Conservation (phyloP, 2,888 invertebrate genomes). For the Odontocolon sp. region DNA sequence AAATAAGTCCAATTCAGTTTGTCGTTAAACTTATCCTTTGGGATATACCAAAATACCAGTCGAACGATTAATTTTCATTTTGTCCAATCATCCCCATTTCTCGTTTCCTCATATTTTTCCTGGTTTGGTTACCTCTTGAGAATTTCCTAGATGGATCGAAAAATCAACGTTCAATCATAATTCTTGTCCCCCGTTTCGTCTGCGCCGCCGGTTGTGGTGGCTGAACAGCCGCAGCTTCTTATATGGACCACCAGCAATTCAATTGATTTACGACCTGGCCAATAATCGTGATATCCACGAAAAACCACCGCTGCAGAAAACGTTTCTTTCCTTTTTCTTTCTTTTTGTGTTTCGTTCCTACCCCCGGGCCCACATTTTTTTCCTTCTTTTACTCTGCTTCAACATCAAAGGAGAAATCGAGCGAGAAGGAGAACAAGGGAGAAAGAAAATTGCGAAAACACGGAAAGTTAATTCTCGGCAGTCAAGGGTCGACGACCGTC, state of each 20-base stretch:
- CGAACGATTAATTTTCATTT: constrained; percentile 53
- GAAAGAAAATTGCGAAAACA: constrained; percentile 28
- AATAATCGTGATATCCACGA: constrained; percentile 52
- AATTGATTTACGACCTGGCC: constrained; percentile 56
- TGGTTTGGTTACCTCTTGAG: constrained; percentile 29
- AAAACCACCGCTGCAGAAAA: constrained; percentile 28
- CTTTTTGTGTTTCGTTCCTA: constrained; percentile 4
- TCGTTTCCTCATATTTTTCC: background rate
- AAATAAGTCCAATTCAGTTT: background rate
- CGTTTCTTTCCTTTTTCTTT: constrained; percentile 15
- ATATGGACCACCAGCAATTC: constrained; percentile 47
- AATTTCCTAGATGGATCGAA: constrained; percentile 44
- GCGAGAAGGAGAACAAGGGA: background rate
- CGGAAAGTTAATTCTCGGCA: constrained; percentile 22
- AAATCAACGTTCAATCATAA: constrained; percentile 53
- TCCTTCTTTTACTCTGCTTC: background rate
- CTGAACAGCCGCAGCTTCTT: constrained; percentile 35
- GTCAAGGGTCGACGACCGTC: constrained; percentile 4
- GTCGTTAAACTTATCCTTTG: background rate
- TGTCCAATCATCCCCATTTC: constrained; percentile 31
- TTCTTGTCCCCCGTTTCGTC: constrained; percentile 11
- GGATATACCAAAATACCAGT: background rate
- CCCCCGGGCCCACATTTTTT: background rate
- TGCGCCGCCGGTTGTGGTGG: constrained; percentile 6
- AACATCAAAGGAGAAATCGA: background rate